These are phyloP conservation scores for Alloplasta piceator DNA, from an alignment of 2,888 invertebrate species.

Conservation along the genomic window DNA sequence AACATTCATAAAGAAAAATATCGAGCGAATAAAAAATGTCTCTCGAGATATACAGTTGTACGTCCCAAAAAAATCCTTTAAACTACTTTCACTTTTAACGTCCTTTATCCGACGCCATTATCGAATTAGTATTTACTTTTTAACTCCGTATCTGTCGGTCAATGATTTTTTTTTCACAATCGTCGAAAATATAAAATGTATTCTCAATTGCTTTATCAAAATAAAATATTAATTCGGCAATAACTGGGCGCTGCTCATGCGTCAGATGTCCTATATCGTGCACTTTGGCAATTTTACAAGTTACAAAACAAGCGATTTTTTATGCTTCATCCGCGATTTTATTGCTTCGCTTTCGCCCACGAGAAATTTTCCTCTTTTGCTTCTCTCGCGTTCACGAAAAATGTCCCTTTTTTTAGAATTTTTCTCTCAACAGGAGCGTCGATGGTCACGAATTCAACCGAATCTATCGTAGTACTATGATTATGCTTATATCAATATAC, in stretches of 20 bases:
- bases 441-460: slow-evolving; percentile 20
- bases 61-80: slow-evolving; percentile 54
- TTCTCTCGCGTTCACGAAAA: slow-evolving; percentile 12
- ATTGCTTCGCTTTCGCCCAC: background rate
- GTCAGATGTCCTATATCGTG: slow-evolving; percentile 68
- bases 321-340: background rate
- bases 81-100: slow-evolving; percentile 58
- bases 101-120: slow-evolving; percentile 33
- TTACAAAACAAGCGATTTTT: slow-evolving; percentile 56
- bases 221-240: slow-evolving; percentile 81
- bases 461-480: background rate
- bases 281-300: slow-evolving; percentile 70
- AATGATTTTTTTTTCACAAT: slow-evolving; percentile 58
- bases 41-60: background rate
- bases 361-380: background rate
- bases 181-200: slow-evolving; percentile 76
- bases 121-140: slow-evolving; percentile 41
- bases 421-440: slow-evolving; percentile 8
- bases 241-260: slow-evolving; percentile 70
- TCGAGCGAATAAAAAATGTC: no score
- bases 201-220: slow-evolving; percentile 74
- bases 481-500: slow-evolving; percentile 37
- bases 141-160: slow-evolving; percentile 11
- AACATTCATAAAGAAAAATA: no score
- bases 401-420: slow-evolving; percentile 1